Base-by-base conservation (phyloP, 2,888 invertebrate species). In the Cantharis rustica region DNA sequence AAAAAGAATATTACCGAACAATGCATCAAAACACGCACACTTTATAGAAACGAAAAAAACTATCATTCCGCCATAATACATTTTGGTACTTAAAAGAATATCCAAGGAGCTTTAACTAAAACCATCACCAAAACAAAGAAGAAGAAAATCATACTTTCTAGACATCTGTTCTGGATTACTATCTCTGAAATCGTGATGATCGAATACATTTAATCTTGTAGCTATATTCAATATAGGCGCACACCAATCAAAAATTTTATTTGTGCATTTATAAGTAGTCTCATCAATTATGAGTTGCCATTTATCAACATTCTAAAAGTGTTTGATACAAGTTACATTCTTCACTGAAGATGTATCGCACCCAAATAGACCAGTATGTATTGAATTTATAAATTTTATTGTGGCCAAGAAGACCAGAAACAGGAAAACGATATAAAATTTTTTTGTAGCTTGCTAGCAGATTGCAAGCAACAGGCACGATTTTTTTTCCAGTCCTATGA, bases 1-100 rank as follows among this genome's bases (percentile, higher is more conserved):
- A 75, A 75, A 75, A 75, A 63, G 70, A 68, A 63, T 69, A 62
- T 68, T 71, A 16, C 68, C 66, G 68, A 66, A 71, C 23, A 75
- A 71, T 68, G 68, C 31, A 68, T 68, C 75, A 75, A 75, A 71
- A 75, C 71, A 75, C 47, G 47, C 47, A 9, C 47, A 47, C 47
- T 47, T 47, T n/a, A n/a, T 47, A 47, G 13, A 23, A 23, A n/a
- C n/a, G 4, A 47, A n/a, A 31, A 47, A 47, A 47, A n/a, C 47
- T 47, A 47, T 47, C 47, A 47, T 47, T 47, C 47, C 47, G 47
- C 47, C 13, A 47, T 47, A 47, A n/a, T 47, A 47, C 47, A 47
- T 47, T n/a, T 47, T 47, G n/a, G 47, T 47, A n/a, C n/a, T n/a
- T 47, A n/a, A 31, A 31, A 47, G 13, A 47, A 47, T 47, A 47